Evolutionary conservation across 2,113 vertebrate genomes (phyloP).

Genomic region (Alosa alosa): DNA sequence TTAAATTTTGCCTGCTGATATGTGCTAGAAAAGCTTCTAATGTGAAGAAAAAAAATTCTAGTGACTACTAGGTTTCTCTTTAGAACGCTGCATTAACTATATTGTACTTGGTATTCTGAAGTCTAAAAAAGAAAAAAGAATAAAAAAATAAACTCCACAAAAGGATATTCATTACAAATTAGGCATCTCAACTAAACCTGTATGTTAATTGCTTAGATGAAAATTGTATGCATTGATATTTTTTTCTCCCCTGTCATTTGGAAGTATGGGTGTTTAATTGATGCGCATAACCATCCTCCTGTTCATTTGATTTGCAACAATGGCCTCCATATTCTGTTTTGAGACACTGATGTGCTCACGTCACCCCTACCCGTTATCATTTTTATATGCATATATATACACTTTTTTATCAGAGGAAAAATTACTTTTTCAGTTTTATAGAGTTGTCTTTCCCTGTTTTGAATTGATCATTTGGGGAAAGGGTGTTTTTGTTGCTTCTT

Average conservation of each 20-base stretch:
- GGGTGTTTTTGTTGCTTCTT: slow-evolving; percentile 70
- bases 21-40: slow-evolving; percentile 86
- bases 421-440: slow-evolving; percentile 66
- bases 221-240: slow-evolving; percentile 86
- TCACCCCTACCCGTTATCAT: slow-evolving; percentile 38
- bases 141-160: slow-evolving; percentile 47
- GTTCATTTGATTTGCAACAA: slow-evolving; percentile 58
- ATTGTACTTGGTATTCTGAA: slow-evolving; percentile 89
- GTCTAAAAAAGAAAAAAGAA: slow-evolving; percentile 54
- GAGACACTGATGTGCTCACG: slow-evolving; percentile 30
- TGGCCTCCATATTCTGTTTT: slow-evolving; percentile 46
- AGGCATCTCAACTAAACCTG: slow-evolving; percentile 88
- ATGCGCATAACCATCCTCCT: slow-evolving; percentile 77
- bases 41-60: slow-evolving; percentile 85
- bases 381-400: slow-evolving; percentile 66
- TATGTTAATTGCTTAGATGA: slow-evolving; percentile 91
- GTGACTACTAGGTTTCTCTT: slow-evolving; percentile 87
- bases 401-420: slow-evolving; percentile 43
- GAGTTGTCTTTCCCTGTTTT: slow-evolving; percentile 53
- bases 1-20: slow-evolving; percentile 86
- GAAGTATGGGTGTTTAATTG: slow-evolving; percentile 79
- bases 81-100: slow-evolving; percentile 89
- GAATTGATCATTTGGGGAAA: slow-evolving; percentile 59
- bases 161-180: slow-evolving; percentile 85
- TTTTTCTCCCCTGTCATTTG: slow-evolving; percentile 73